Base-by-base conservation (phyloP, 2,113 vertebrate species). In the Cottus gobio region DNA sequence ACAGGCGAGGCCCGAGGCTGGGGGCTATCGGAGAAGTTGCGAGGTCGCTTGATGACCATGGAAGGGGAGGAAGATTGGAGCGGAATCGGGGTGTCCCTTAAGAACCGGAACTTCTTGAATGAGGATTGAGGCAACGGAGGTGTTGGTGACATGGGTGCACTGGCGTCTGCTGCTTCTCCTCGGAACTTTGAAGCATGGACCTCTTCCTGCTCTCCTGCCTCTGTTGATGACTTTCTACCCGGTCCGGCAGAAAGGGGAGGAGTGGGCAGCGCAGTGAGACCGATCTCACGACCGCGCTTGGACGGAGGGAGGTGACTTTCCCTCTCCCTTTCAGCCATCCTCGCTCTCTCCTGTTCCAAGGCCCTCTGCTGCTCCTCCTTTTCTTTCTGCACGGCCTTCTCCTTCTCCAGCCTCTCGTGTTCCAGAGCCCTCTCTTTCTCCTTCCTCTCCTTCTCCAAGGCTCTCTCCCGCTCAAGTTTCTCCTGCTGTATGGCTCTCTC, bases 101-200 rank as follows among this genome's bases (percentile, higher is more conserved):
- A 75, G 31, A 95, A 93, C 46, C 90, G 93, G 84, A 93, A 94
- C 81, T 92, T 95, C 94, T 94, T 96, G 86, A 89, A 81, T 28
- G 77, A 86, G 15, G 94, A 94, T 80, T 88, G 91, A 60, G 77
- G 88, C 22, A 94, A 81, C 79, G 87, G 71, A 61, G 86, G 82
- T 61, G 86, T 81, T 52, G 72, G 58, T 63, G 91, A 87, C 84
- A 75, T 28, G 63, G 78, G 22, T n/a, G 80, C 54, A 71, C 44
- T 64, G 52, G 88, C 75, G 42, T 88, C 83, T 67, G 84, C 74
- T 34, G 86, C 76, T 75, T 90, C 89, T 54, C 58, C 81, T 58
- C n/a, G 42, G 37, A 68, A 39, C 48, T 74, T 26, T 31, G 86
- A 78, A 75, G 71, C 80, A 62, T 58, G 76, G 72, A 71, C 44